Conservation (phyloP, 2,888 invertebrate genomes). For the Zaprionus bogoriensis region DNA sequence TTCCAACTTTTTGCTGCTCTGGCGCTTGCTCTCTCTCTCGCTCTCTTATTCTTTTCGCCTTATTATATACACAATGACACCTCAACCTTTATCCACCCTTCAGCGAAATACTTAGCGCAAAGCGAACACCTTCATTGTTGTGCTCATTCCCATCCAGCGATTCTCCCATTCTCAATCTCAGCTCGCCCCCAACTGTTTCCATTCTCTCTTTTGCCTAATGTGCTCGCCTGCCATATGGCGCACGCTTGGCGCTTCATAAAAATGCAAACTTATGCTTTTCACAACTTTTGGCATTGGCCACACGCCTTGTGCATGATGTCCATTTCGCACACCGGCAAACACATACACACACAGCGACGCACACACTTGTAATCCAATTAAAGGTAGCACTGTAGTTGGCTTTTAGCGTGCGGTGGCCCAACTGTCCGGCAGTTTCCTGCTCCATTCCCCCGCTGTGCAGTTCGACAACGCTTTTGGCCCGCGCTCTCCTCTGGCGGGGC, state of each 20-base stretch:
- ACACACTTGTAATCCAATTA: constrained; percentile 78
- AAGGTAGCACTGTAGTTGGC: constrained; percentile 78
- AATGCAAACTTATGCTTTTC: constrained; percentile 77
- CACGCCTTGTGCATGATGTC: constrained; percentile 36
- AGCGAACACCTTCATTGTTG: constrained; percentile 19
- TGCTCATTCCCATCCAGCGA: background rate
- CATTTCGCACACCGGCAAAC: constrained; percentile 24
- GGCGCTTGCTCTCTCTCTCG: background rate
- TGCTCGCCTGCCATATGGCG: constrained; percentile 58
- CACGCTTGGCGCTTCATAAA: constrained; percentile 69
- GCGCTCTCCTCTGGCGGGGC: background rate
- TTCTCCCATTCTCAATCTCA: constrained; percentile 6
- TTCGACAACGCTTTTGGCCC: background rate
- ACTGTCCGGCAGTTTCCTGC: constrained; percentile 25
- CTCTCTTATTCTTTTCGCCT: background rate
- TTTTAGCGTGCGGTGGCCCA: constrained; percentile 69
- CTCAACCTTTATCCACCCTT: constrained; percentile 45
- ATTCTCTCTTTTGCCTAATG: constrained; percentile 24
- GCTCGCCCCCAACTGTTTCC: constrained; percentile 30
- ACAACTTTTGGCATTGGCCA: constrained; percentile 63
- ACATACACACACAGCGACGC: constrained; percentile 27
- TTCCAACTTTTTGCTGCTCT: background rate
- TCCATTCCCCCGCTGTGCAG: background rate
- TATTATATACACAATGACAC: constrained; percentile 11
- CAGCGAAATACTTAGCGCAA: constrained; percentile 32